Conservation (phyloP, 1,140 invertebrate genomes). For the Popillia japonica region DNA sequence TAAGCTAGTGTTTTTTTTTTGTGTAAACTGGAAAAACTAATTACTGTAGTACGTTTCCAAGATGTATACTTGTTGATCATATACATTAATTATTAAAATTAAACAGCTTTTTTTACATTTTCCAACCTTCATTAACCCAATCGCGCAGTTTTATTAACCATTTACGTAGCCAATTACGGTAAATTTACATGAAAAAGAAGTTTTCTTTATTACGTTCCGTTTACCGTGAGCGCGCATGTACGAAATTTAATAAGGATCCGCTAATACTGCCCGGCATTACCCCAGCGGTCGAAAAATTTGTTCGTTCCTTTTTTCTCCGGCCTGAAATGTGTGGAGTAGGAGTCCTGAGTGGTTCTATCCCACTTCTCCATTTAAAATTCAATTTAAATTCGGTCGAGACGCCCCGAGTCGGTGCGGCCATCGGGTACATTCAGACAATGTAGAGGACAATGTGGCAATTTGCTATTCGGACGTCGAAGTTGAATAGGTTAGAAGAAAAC, state of each 20-base stretch:
- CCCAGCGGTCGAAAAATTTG: neutral
- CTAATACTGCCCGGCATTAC: neutral
- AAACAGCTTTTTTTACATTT: neutral
- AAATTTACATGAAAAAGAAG: slow-evolving; percentile 19
- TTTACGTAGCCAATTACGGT: neutral
- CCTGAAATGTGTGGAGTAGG: neutral
- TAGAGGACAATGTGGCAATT: neutral
- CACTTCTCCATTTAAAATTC: neutral
- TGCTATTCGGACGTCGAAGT: neutral
- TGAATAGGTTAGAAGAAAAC: neutral
- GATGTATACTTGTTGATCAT: neutral
- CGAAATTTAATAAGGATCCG: slow-evolving; percentile 14
- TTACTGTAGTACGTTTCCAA: no score
- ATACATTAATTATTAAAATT: neutral
- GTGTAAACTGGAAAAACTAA: no score
- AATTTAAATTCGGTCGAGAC: slow-evolving; percentile 1
- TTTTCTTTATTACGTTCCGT: slow-evolving; percentile 10
- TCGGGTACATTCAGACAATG: neutral
- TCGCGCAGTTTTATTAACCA: neutral
- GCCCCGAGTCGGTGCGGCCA: neutral
- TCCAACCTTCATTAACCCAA: neutral
- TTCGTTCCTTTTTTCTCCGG: neutral
- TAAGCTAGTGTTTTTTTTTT: no score
- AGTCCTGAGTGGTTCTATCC: neutral
- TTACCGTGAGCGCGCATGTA: slow-evolving; percentile 1